These are phyloP conservation scores for Caenorhabditis plicata DNA, from an alignment of 2,888 invertebrate species.

Conservation along the genomic window DNA sequence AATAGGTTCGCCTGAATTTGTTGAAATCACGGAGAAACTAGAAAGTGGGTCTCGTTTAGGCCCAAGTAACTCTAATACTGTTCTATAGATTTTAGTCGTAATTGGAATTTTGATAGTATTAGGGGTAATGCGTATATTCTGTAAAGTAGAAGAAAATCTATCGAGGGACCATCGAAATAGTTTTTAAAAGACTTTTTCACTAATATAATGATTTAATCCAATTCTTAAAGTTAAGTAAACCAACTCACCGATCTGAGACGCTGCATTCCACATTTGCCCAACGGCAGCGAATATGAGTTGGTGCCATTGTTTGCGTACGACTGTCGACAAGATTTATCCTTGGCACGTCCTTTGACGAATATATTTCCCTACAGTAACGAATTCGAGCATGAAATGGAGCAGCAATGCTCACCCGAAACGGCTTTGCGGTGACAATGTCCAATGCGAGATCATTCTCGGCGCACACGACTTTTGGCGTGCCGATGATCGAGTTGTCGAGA, in stretches of 20 bases:
- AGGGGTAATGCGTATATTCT: background rate
- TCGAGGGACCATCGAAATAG: too few relatives aligned
- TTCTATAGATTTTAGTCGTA: too few relatives aligned
- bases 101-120: too few relatives aligned
- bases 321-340: slow-evolving; percentile 60
- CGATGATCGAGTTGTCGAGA: slow-evolving; percentile 44
- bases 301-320: slow-evolving; percentile 58
- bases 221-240: too few relatives aligned
- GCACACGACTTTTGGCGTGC: slow-evolving; percentile 63
- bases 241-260: slow-evolving; percentile 55
- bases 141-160: background rate
- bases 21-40: too few relatives aligned
- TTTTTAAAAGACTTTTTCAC: background rate
- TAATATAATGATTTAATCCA: background rate
- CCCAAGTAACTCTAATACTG: too few relatives aligned
- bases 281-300: slow-evolving; percentile 58
- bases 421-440: slow-evolving; percentile 59
- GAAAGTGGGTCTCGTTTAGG: too few relatives aligned
- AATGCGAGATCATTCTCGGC: slow-evolving; percentile 62
- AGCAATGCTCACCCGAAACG: slow-evolving; percentile 38
- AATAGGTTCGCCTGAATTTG: too few relatives aligned
- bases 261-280: slow-evolving; percentile 65
- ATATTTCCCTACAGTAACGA: slow-evolving; percentile 52
- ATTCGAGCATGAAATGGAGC: background rate
- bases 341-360: slow-evolving; percentile 64